Evolutionary conservation across 2,797 vertebrate species (phyloP).

Genomic region (Acanthurus leucopareius): DNA sequence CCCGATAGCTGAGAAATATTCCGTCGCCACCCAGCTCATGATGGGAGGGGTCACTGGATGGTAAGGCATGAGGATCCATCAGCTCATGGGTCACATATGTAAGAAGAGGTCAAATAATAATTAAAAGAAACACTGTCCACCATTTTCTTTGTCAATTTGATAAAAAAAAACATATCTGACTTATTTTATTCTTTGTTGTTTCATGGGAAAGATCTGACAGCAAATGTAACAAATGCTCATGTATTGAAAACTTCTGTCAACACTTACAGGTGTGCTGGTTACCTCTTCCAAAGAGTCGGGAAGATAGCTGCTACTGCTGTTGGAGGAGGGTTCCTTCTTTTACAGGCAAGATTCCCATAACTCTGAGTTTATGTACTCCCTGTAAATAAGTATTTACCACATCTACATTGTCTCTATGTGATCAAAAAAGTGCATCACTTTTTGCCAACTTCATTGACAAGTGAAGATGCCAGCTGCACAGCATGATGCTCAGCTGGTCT

Average conservation of each 20-base stretch:
- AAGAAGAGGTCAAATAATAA: background rate
- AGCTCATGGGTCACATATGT: background rate
- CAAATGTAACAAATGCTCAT: no score
- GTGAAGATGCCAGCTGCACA: conserved; percentile 24
- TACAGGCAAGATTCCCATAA: conserved; percentile 87
- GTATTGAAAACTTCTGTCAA: background rate
- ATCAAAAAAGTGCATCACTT: background rate
- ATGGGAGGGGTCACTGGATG: conserved; percentile 98
- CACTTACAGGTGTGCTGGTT: conserved; percentile 94
- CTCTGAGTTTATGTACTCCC: background rate
- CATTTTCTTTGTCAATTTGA: background rate
- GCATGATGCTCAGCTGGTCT: conserved; percentile 32
- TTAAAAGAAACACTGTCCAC: background rate
- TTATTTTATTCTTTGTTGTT: no score
- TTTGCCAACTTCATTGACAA: background rate
- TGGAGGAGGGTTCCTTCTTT: conserved; percentile 97
- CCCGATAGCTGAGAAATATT: conserved; percentile 97
- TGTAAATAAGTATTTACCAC: background rate
- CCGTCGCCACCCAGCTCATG: conserved; percentile 96
- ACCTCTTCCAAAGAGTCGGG: conserved; percentile 98
- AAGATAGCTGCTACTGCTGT: conserved; percentile 98
- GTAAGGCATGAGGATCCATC: conserved; percentile 75
- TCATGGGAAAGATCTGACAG: no score
- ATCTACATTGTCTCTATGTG: background rate
- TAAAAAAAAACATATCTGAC: background rate